Conservation (phyloP, 2,113 vertebrate species). For the Kryptolebias marmoratus region DNA sequence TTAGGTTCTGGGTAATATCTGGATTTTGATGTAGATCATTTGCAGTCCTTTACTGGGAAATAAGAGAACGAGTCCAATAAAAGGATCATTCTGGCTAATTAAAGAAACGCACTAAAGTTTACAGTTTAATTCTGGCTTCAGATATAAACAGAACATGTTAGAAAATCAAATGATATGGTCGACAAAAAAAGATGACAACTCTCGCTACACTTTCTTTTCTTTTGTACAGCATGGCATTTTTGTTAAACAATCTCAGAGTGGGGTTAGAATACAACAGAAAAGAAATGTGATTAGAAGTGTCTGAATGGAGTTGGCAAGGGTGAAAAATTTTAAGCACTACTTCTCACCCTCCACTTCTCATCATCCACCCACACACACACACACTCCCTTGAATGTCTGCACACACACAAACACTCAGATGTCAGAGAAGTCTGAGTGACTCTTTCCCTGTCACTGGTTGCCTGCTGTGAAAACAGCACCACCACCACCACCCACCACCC, state of each 20-base stretch:
- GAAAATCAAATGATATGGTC: no score
- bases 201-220: background rate
- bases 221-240: background rate
- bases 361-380: slow-evolving; percentile 54
- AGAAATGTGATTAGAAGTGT: slow-evolving; percentile 48
- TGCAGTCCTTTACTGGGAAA: no score
- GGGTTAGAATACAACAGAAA: slow-evolving; percentile 33
- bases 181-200: background rate
- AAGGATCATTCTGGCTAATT: background rate
- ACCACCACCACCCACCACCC: slow-evolving; percentile 19
- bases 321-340: slow-evolving; percentile 64
- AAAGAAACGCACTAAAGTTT: background rate
- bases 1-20: no score
- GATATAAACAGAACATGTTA: background rate
- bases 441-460: slow-evolving; percentile 83
- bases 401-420: slow-evolving; percentile 65
- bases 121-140: no score
- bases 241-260: slow-evolving; percentile 2
- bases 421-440: slow-evolving; percentile 68
- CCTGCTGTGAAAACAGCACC: slow-evolving; percentile 84
- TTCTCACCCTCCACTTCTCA: slow-evolving; percentile 51
- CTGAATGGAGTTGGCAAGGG: slow-evolving; percentile 62
- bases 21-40: no score
- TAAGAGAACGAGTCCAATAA: background rate
- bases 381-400: slow-evolving; percentile 47